These are phyloP conservation scores for Merodon equestris DNA, from an alignment of 2,888 invertebrate species.

Conservation along the genomic window DNA sequence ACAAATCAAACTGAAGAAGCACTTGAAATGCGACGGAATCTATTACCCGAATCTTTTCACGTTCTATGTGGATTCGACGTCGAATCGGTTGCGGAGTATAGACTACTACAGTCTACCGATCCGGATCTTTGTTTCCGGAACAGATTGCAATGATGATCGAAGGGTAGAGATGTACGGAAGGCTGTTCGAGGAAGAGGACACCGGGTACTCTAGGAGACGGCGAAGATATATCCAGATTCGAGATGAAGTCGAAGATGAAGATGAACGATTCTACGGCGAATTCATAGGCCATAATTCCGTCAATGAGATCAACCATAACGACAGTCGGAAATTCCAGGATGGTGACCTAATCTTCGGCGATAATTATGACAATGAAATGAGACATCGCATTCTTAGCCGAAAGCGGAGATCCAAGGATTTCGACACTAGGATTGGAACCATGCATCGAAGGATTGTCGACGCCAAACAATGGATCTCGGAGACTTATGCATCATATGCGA, in stretches of 20 bases:
- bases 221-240: conserved; percentile 70
- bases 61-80: conserved; percentile 91
- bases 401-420: conserved; percentile 80
- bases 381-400: conserved; percentile 80
- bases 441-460: conserved; percentile 85
- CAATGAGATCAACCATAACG: conserved; percentile 71
- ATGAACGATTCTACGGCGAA: conserved; percentile 77
- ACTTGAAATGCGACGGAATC: conserved; percentile 88
- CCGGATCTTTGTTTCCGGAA: conserved; percentile 86
- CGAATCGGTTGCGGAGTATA: conserved; percentile 87
- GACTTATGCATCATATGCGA: conserved; percentile 92
- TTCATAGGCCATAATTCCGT: conserved; percentile 65
- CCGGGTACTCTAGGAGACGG: conserved; percentile 80
- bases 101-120: conserved; percentile 91
- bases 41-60: conserved; percentile 92
- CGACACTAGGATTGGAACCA: conserved; percentile 79
- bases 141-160: conserved; percentile 84
- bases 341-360: conserved; percentile 81
- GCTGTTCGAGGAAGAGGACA: conserved; percentile 82
- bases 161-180: conserved; percentile 80
- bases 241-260: conserved; percentile 59
- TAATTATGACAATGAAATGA: conserved; percentile 80
- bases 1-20: conserved; percentile 85
- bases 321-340: conserved; percentile 76
- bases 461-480: conserved; percentile 92